Evolutionary conservation across 2,888 invertebrate species (phyloP).

Genomic region (Scaptomyza cyrtandrae): DNA sequence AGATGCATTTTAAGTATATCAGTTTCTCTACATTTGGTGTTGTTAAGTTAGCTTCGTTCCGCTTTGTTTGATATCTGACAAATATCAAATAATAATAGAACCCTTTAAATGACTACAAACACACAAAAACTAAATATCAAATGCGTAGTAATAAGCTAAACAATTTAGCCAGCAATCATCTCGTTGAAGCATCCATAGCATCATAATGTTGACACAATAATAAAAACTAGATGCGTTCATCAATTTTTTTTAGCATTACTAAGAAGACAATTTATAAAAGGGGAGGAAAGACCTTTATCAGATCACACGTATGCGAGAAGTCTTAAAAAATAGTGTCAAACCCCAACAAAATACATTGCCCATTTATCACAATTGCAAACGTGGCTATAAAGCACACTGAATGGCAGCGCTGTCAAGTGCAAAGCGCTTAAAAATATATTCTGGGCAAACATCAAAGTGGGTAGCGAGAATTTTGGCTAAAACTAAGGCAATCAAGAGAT

Average conservation of each 20-base stretch:
- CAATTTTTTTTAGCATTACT: conserved; percentile 7
- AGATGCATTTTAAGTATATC: neutral
- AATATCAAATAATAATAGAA: neutral
- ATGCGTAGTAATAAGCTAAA: conserved; percentile 28
- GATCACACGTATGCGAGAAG: conserved; percentile 49
- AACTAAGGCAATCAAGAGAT: conserved; percentile 65
- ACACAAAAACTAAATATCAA: conserved; percentile 12
- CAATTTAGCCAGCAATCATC: conserved; percentile 9
- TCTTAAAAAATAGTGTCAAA: conserved; percentile 29
- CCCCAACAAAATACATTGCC: conserved; percentile 24
- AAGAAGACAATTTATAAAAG: conserved; percentile 20
- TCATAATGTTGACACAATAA: conserved; percentile 5
- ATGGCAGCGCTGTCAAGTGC: conserved; percentile 61
- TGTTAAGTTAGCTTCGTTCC: conserved; percentile 5
- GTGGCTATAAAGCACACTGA: conserved; percentile 46
- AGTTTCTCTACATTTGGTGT: neutral
- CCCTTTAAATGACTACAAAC: conserved; percentile 25
- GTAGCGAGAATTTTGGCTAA: conserved; percentile 48
- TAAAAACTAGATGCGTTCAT: conserved; percentile 1
- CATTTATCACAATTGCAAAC: conserved; percentile 37
- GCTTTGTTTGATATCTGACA: conserved; percentile 14
- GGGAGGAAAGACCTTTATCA: conserved; percentile 28
- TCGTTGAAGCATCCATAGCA: conserved; percentile 13
- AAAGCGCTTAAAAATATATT: conserved; percentile 64
- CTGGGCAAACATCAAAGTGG: conserved; percentile 35